These are phyloP conservation scores for Rhegmatorhina hoffmannsi DNA, from an alignment of 2,113 vertebrate species.

Conservation along the genomic window DNA sequence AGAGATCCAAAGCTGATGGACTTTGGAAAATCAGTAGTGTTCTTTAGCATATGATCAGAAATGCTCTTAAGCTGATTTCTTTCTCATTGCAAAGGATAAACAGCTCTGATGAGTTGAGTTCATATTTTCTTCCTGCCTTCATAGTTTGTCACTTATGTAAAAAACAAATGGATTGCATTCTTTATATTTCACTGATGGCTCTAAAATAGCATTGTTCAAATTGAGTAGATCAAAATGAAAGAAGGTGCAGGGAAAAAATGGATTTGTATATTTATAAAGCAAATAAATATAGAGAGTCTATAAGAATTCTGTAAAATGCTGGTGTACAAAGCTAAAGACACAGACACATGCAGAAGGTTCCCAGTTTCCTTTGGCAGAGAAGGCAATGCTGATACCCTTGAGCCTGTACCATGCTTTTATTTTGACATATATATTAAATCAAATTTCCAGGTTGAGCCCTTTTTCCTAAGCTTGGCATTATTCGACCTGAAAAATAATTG, in stretches of 20 bases:
- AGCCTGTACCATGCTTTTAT: neutral
- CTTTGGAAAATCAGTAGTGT: neutral
- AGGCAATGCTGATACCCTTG: neutral
- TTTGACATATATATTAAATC: neutral
- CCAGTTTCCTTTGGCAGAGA: neutral
- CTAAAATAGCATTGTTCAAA: neutral
- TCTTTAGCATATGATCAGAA: neutral
- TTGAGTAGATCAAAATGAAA: neutral
- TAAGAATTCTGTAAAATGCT: neutral
- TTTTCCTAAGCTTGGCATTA: conserved; percentile 92
- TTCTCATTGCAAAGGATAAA: neutral
- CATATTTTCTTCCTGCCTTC: neutral
- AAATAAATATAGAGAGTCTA: neutral
- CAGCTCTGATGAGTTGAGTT: neutral
- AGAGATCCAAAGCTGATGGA: neutral
- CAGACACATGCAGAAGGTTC: neutral
- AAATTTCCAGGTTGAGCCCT: conserved; percentile 90
- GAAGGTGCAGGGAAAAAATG: neutral
- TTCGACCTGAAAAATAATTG: conserved; percentile 92
- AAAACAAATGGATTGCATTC: neutral
- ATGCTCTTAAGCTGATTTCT: neutral
- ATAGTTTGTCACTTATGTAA: neutral
- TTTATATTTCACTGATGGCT: neutral
- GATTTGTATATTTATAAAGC: neutral
- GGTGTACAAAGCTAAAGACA: neutral